A percentile compares a stretch with the other conserved stretches of the same genome.
These are phyloP conservation scores for Dermatemys mawii DNA, from an alignment of 2,113 vertebrate species.

Conservation along the genomic window DNA sequence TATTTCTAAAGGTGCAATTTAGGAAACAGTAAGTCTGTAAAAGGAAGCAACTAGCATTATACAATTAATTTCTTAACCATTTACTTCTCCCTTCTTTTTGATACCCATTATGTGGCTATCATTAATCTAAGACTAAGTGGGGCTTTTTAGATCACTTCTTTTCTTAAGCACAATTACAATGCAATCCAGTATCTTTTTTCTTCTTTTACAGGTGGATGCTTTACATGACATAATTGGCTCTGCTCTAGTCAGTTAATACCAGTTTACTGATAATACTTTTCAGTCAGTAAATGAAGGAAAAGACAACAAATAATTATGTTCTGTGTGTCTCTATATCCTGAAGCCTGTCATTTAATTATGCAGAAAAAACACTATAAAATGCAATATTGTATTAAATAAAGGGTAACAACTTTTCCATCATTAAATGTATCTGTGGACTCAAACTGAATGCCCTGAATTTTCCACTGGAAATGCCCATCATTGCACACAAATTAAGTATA, in stretches of 20 bases:
- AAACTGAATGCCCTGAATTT: not conserved
- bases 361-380: not conserved
- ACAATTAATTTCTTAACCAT: not conserved
- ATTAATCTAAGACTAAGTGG: conserved; percentile 1
- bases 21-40: not conserved
- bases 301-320: not conserved
- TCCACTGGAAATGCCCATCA: not conserved
- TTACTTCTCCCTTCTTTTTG: not conserved
- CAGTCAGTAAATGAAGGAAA: not conserved
- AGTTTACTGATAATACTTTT: not conserved
- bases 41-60: not conserved
- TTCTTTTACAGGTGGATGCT: conserved; percentile 73
- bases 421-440: conserved; percentile 27
- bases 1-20: not conserved
- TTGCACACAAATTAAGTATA: not conserved
- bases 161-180: not conserved
- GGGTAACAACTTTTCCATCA: not conserved
- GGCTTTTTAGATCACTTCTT: conserved; percentile 20
- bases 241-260: conserved; percentile 52
- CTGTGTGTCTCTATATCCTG: not conserved
- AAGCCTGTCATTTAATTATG: not conserved
- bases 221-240: conserved; percentile 72
- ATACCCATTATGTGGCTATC: not conserved
- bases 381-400: not conserved
- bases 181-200: conserved; percentile 6